These are phyloP conservation scores for Peromyscus nudipes DNA, from an alignment of 2,797 vertebrate genomes.

Conservation along the genomic window DNA sequence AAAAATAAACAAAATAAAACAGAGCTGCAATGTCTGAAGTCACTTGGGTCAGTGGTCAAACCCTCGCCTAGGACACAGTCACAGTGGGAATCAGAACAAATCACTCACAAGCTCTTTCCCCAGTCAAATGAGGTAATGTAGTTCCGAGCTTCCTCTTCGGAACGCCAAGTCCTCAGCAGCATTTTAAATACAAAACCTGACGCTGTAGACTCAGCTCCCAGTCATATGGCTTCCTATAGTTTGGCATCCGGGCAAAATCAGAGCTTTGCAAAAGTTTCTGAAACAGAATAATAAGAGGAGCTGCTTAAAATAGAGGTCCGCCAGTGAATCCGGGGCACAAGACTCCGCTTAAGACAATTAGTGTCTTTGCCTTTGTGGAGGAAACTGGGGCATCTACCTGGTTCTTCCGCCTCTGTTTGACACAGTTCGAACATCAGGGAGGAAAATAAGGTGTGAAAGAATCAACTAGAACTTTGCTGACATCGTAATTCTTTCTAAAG, in stretches of 20 bases:
- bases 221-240: slow-evolving; percentile 66
- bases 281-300: slow-evolving; percentile 71
- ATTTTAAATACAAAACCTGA: slow-evolving; percentile 65
- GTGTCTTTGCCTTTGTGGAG: slow-evolving; percentile 21
- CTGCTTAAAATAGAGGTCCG: slow-evolving; percentile 80
- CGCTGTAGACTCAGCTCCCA: neutral
- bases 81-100: neutral
- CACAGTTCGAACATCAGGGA: neutral
- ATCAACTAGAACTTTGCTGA: slow-evolving; percentile 44
- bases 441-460: slow-evolving; percentile 54
- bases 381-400: slow-evolving; percentile 76
- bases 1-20: neutral
- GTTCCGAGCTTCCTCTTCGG: slow-evolving; percentile 53
- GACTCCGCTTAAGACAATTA: slow-evolving; percentile 71
- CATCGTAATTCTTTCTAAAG: slow-evolving; percentile 44
- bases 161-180: neutral
- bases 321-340: slow-evolving; percentile 75
- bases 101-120: neutral
- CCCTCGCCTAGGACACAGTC: neutral
- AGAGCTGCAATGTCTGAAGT: neutral
- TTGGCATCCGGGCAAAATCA: slow-evolving; percentile 69
- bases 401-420: neutral
- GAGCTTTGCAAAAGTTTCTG: slow-evolving; percentile 70
- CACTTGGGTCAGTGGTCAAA: neutral
- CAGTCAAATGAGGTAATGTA: slow-evolving; percentile 39